phyloP scores from a whole-genome alignment of 2,113 vertebrate species.

The Rousettus leschenaultii region DNA sequence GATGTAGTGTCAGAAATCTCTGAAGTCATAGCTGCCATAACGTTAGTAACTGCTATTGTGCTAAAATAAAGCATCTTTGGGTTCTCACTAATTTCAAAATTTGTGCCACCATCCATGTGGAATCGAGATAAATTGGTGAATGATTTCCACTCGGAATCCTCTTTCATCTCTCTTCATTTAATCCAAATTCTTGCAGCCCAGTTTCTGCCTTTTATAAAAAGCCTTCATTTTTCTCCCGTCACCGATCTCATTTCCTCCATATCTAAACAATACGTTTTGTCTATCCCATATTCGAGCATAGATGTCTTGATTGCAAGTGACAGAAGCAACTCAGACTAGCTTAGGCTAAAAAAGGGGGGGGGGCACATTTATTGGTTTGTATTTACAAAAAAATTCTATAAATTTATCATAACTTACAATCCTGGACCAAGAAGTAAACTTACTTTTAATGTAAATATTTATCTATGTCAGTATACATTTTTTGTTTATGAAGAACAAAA shows the following conservation, averaged over 20 bases:
- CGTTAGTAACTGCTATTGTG: neutral
- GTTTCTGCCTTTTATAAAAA: neutral
- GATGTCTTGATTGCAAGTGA: neutral
- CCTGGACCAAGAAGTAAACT: neutral
- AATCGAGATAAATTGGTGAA: neutral
- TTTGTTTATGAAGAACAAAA: conserved; percentile 29
- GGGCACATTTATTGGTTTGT: neutral
- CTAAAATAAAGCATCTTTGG: neutral
- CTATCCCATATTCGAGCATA: neutral
- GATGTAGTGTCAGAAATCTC: neutral
- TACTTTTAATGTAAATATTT: neutral
- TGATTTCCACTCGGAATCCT: neutral
- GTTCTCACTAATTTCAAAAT: neutral
- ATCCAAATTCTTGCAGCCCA: neutral
- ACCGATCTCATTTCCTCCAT: neutral
- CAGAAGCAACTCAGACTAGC: neutral
- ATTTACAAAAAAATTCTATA: neutral
- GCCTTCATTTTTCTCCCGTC: neutral
- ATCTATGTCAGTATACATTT: neutral
- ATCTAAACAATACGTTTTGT: neutral
- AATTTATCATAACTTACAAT: neutral
- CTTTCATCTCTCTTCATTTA: neutral
- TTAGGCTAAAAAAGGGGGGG: neutral
- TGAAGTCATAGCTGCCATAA: neutral
- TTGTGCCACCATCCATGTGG: neutral